These are phyloP conservation scores for Drosophila cardini DNA, from an alignment of 1,140 invertebrate species.

Conservation along the genomic window DNA sequence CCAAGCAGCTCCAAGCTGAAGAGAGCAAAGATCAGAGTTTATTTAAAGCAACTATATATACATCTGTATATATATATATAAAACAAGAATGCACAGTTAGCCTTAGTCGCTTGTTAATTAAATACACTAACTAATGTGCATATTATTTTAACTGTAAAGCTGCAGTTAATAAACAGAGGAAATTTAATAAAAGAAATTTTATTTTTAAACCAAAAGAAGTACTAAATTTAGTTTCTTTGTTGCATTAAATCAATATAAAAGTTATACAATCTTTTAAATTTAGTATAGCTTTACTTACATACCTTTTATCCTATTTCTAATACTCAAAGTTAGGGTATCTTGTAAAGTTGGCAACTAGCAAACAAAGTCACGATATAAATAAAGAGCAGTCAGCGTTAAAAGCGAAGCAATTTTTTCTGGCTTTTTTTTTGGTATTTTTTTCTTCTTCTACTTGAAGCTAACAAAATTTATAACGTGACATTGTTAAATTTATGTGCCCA, in stretches of 20 bases:
- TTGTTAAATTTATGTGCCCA: constrained; percentile 76
- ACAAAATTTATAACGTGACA: constrained; percentile 79
- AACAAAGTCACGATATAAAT: constrained; percentile 77
- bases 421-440: constrained; percentile 35
- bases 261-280: neutral
- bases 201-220: too few species aligned
- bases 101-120: constrained; percentile 4
- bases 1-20: constrained; percentile 12
- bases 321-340: constrained; percentile 5
- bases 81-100: constrained; percentile 25
- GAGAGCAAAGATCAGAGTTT: constrained; percentile 49
- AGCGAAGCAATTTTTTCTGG: constrained; percentile 50
- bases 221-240: neutral
- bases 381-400: constrained; percentile 73
- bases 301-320: neutral
- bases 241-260: neutral
- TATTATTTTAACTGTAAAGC: neutral
- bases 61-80: neutral
- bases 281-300: too few species aligned
- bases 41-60: constrained; percentile 27
- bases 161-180: neutral
- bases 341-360: constrained; percentile 71
- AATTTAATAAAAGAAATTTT: neutral
- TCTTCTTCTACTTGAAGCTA: constrained; percentile 17
- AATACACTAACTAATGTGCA: constrained; percentile 28